A percentile compares a stretch with the other conserved stretches of the same genome.
Evolutionary conservation across 2,888 invertebrate species (phyloP).

Genomic region (Noctua pronuba): DNA sequence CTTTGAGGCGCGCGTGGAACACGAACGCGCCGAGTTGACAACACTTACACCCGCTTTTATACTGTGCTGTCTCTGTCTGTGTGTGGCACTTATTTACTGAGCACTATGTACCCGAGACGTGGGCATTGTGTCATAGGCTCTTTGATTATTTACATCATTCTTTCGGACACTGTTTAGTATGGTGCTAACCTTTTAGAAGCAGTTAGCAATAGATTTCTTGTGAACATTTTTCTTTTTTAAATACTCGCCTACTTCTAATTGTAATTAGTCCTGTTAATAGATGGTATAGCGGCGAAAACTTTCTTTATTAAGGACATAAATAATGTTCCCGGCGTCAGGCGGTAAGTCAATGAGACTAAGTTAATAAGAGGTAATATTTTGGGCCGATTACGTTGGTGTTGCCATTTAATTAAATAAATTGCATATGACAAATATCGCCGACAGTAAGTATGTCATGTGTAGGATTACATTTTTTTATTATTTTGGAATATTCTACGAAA

Average conservation of each 20-base stretch:
- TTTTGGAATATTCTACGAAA: not conserved
- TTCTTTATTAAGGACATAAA: conserved; percentile 33
- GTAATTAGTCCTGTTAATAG: not conserved
- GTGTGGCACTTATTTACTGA: conserved; percentile 22
- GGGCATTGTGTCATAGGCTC: conserved; percentile 5
- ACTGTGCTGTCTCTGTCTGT: not conserved
- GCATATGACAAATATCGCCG: no score
- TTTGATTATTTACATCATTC: not conserved
- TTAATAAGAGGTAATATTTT: not conserved
- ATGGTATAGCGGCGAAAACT: not conserved
- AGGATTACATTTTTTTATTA: not conserved
- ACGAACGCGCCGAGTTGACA: no score
- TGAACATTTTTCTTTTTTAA: not conserved
- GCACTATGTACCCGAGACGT: not conserved
- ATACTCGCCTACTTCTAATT: not conserved
- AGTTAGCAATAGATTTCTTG: not conserved
- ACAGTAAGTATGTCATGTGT: not conserved
- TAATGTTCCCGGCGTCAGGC: not conserved
- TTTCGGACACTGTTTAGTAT: not conserved
- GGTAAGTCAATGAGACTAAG: conserved; percentile 7
- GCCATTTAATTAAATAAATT: not conserved
- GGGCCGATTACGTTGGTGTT: not conserved
- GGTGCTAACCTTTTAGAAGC: not conserved
- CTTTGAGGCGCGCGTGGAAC: no score
- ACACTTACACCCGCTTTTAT: no score